Base-by-base conservation (phyloP, 2,113 vertebrate genomes). In the Labrus mixtus region DNA sequence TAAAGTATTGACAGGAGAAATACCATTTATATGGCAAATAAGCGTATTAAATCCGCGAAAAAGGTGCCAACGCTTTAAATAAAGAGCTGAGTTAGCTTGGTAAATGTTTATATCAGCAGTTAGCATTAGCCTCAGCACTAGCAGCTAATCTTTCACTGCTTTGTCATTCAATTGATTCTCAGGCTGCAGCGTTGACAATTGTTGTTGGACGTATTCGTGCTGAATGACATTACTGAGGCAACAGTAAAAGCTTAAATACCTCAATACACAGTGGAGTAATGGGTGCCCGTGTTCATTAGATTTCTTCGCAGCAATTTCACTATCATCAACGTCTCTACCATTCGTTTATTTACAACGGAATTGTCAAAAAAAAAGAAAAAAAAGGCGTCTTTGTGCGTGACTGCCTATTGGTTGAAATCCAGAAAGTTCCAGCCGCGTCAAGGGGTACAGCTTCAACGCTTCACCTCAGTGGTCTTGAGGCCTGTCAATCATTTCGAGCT, bases 261-360 rank as follows among this genome's bases (percentile, higher is more conserved):
- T 87, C 53, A 36, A 73, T 60, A 63, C 8, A 66, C 61, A 73
- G 50, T 68, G 67, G 55, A 59, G 63, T 67, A 65, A 29, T 29
- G 2, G 10, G 29, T 79, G 68, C 69, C 72, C 29, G 56, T 73
- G 6, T 25, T 72, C 46, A 46, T 61, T 39, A 22, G 19, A 71
- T 70, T 53, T 85, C 63, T 72, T 63, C 22, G 56, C 68, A 58
- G 69, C 61, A 77, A 78, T 80, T 79, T 68, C 68, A 77, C 66
- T 72, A 57, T 65, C 55, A 63, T 23, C 54, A 77, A 43, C 76
- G 79, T 55, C 73, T 87, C 79, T 82, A 88, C 90, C 91, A 92
- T 88, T 89, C 86, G 90, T 94, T 89, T 95, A 95, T 95, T 95
- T 95, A 95, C 95, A 93, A 93, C 76, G 73, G 78, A 77, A 80